phyloP scores from a whole-genome alignment of 2,888 invertebrate species.

The Ecliptopera silaceata region DNA sequence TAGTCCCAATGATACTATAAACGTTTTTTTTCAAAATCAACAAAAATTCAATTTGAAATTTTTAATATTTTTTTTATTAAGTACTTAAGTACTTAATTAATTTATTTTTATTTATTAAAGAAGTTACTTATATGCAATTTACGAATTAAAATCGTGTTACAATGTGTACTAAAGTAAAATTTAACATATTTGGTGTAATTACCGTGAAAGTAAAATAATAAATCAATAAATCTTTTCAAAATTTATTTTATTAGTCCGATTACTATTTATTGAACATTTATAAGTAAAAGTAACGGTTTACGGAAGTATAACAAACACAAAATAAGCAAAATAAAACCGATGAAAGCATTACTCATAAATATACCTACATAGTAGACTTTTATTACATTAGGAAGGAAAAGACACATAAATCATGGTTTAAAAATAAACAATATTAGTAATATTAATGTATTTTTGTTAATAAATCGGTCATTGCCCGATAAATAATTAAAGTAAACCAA shows the following conservation, averaged over 20 bases:
- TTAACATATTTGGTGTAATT: no score
- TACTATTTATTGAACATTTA: background rate
- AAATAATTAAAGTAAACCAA: background rate
- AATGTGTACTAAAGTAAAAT: no score
- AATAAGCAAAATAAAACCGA: conserved; percentile 14
- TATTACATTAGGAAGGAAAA: conserved; percentile 31
- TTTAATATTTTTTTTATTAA: no score
- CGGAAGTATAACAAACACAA: conserved; percentile 19
- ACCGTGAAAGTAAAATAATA: no score
- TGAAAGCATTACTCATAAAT: conserved; percentile 20
- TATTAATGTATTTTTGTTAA: background rate
- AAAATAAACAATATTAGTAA: conserved; percentile 15
- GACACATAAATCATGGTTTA: conserved; percentile 23
- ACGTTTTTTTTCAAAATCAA: no score
- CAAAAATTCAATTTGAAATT: no score
- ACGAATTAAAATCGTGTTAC: no score
- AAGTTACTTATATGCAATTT: no score
- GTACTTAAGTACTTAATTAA: no score
- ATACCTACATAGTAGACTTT: conserved; percentile 25
- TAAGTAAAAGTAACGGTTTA: conserved; percentile 12
- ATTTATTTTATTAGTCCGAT: background rate
- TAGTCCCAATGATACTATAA: no score
- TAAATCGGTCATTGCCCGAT: conserved; percentile 10
- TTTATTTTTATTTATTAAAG: no score
- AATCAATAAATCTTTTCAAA: background rate